Percentiles rank a stretch among this genome's conserved stretches.
These are phyloP conservation scores for Lingula anatina DNA, from an alignment of 2,888 invertebrate species.

Conservation along the genomic window DNA sequence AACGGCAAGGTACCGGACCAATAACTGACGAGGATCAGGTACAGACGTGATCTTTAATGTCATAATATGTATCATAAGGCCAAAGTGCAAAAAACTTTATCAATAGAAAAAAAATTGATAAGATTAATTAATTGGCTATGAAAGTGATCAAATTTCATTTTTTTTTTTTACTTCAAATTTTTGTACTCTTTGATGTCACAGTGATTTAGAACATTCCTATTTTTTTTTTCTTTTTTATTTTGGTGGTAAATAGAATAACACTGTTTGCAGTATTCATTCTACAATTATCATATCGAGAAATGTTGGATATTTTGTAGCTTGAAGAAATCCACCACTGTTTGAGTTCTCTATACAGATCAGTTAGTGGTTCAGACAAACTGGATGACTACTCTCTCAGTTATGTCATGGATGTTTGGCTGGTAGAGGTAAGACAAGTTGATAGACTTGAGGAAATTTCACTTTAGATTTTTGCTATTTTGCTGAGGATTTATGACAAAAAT, in stretches of 20 bases:
- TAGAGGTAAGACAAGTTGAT: slow-evolving; percentile 2
- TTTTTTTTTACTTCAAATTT: no score
- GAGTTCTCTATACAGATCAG: neutral
- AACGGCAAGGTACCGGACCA: neutral
- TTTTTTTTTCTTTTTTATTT: no score
- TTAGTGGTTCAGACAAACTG: slow-evolving; percentile 2
- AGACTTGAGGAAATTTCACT: neutral
- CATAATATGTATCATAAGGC: neutral
- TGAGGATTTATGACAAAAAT: neutral
- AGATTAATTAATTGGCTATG: no score
- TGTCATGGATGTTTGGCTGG: slow-evolving; percentile 6
- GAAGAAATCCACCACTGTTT: slow-evolving; percentile 1
- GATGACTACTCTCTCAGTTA: neutral
- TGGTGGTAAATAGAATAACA: no score
- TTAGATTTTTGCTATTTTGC: neutral
- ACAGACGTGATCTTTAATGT: neutral
- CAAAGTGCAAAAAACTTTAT: no score
- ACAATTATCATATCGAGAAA: neutral
- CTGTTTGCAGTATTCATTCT: no score
- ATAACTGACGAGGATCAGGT: slow-evolving; percentile 3
- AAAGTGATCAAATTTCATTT: no score
- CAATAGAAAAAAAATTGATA: no score
- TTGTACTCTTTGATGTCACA: no score
- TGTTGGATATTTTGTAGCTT: neutral
- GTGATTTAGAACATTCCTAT: no score